Base-by-base conservation (phyloP, 2,797 vertebrate species). In the Enteromius thamalakanensis region DNA sequence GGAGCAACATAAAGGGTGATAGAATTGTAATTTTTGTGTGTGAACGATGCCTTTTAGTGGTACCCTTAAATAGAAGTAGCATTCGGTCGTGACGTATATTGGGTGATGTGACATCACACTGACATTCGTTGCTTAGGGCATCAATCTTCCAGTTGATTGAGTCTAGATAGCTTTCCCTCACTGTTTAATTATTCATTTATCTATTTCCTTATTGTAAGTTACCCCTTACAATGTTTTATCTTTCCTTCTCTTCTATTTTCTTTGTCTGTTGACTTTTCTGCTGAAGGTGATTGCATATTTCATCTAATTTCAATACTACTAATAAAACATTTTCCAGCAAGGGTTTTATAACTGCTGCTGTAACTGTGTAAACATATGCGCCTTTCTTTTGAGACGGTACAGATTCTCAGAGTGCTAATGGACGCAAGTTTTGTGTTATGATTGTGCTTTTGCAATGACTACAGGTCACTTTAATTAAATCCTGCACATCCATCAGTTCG, bases 271-370 rank as follows among this genome's bases (percentile, higher is more conserved):
- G 8, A 42, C 40, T 42, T 10, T 42, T 42, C 40, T 42, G 9
- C 40, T 42, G 40, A 42, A 42, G 40, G 40, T 10, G 40, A 10
- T 42, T 42, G 40, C 9, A 42, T 42, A 42, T 42, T 42, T 10
- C 40, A 10, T 42, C 40, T 42, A 2, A 42, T 42, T 42, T 42
- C 40, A 42, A 10, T 10, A 42, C 10, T 42, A 42, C 10, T 42
- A 42, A 10, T 42, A 42, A 42, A 10, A 45, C 65, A n/a, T 75
- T 58, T 47, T 55, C 15, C 42, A 12, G 17, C 58, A 19, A 12
- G 21, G 55, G 14, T 67, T 67, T 75, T 55, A 29, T 51, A 82
- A 45, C 29, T 79, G 47, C 49, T 53, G 12, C 40, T 78, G 58
- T 42, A 60, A 60, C n/a, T 6, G 64, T 51, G 49, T 40, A 40